Evolutionary conservation across 2,888 invertebrate species (phyloP).

Genomic region (Drosophila nigricruria): DNA sequence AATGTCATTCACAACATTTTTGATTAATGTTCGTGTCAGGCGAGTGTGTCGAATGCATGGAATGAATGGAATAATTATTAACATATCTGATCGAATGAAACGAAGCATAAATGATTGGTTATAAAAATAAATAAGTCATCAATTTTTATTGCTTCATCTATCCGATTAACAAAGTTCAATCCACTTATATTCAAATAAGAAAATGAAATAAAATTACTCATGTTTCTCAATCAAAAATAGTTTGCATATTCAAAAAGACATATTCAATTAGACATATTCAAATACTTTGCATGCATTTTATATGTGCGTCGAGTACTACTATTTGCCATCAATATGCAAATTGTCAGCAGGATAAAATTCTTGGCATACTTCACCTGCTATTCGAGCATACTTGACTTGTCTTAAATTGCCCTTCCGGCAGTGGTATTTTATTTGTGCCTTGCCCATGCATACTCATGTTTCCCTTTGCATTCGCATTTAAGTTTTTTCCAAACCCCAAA

Average conservation of each 20-base stretch:
- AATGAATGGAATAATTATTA: conserved; percentile 2
- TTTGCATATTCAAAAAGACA: neutral
- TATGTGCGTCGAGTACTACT: conserved; percentile 2
- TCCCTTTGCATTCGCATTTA: conserved; percentile 24
- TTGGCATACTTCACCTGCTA: conserved; percentile 26
- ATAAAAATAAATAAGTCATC: neutral
- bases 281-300: neutral
- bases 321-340: conserved; percentile 46
- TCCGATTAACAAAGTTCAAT: neutral
- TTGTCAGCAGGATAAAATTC: conserved; percentile 24
- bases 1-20: conserved; percentile 25
- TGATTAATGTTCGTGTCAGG: conserved; percentile 43
- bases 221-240: neutral
- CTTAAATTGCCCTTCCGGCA: conserved; percentile 39
- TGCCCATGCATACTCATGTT: conserved; percentile 2
- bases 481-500: conserved; percentile 21
- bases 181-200: neutral
- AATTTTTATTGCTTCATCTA: neutral
- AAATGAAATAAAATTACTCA: neutral
- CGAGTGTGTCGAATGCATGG: neutral
- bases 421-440: conserved; percentile 23
- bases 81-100: conserved; percentile 31
- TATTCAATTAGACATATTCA: neutral
- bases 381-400: conserved; percentile 38
- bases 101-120: neutral